These are phyloP conservation scores for Garrulus glandarius DNA, from an alignment of 2,797 vertebrate genomes.

Conservation along the genomic window DNA sequence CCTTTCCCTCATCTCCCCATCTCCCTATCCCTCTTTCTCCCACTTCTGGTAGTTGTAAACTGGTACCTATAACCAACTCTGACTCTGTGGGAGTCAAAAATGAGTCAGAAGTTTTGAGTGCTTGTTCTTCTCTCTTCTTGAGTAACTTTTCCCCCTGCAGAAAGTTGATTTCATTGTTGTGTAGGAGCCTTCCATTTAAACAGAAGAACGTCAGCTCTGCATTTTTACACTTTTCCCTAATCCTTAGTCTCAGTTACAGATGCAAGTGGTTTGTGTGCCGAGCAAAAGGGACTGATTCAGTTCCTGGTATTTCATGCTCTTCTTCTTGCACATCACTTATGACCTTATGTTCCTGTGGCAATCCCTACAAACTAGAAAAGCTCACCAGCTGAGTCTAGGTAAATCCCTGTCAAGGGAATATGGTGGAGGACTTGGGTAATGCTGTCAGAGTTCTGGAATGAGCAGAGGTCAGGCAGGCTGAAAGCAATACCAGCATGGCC, in stretches of 20 bases:
- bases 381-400: neutral
- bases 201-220: neutral
- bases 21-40: neutral
- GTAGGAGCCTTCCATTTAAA: slow-evolving; percentile 17
- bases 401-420: neutral
- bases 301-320: neutral
- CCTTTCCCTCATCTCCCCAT: neutral
- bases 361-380: neutral
- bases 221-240: neutral
- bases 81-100: neutral
- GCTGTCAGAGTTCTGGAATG: neutral
- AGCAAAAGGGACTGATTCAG: neutral
- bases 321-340: neutral
- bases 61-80: neutral
- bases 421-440: neutral
- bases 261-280: neutral
- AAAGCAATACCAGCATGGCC: neutral
- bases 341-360: neutral
- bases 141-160: neutral
- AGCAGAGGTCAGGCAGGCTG: neutral
- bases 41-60: neutral
- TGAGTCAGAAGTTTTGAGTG: neutral
- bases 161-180: slow-evolving; percentile 21
- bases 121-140: neutral
- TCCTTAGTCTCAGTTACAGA: neutral